A percentile compares a stretch with the other conserved stretches of the same genome.
Conservation (phyloP, 2,797 vertebrate genomes). For the Scyliorhinus canicula region DNA sequence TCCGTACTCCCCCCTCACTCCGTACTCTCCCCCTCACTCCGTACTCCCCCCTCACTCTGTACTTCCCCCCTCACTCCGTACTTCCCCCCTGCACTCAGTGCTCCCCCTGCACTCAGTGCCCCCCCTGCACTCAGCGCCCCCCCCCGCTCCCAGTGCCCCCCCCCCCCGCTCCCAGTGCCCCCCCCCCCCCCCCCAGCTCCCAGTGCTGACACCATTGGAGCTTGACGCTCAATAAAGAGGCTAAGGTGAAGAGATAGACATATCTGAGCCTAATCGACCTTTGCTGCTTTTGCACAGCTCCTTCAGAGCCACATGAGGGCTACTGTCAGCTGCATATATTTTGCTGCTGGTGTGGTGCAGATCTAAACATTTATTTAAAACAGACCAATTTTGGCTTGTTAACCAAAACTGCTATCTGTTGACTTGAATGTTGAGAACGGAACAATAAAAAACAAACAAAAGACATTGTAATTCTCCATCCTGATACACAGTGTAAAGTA, state of each 20-base stretch:
- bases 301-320: neutral
- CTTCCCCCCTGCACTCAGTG: neutral
- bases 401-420: neutral
- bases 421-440: neutral
- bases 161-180: neutral
- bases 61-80: too few species aligned
- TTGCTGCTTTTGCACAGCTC: neutral
- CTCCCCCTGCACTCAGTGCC: too few species aligned
- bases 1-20: too few species aligned
- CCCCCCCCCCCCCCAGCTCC: too few species aligned
- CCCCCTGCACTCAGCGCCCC: too few species aligned
- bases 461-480: neutral
- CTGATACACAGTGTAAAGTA: neutral
- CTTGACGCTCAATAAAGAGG: neutral
- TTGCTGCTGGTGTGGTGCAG: neutral
- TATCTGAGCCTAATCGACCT: neutral
- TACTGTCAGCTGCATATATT: neutral
- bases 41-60: too few species aligned
- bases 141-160: too few species aligned
- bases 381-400: neutral
- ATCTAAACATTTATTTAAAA: neutral
- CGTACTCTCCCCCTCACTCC: too few species aligned
- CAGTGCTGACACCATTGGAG: neutral
- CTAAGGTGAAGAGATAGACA: neutral
- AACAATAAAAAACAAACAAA: neutral